Evolutionary conservation across 2,888 invertebrate genomes (phyloP).

Genomic region (Adelphocoris suturalis): DNA sequence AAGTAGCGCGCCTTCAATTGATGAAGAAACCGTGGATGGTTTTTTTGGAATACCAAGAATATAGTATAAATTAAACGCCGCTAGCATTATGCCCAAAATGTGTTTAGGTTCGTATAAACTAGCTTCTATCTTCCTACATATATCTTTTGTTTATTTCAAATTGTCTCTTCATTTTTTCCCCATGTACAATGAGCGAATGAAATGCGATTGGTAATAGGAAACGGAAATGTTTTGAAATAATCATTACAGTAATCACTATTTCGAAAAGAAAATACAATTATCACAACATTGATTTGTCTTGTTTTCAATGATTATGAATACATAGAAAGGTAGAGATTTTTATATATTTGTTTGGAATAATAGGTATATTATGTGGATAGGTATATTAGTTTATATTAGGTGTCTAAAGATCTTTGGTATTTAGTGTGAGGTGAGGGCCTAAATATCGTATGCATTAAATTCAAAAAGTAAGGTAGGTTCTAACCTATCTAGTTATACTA

Average conservation of each 20-base stretch:
- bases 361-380: neutral
- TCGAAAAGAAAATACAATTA: constrained; percentile 57
- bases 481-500: too few species aligned
- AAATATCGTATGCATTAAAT: too few species aligned
- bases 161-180: neutral
- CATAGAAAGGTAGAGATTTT: constrained; percentile 6
- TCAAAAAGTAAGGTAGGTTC: too few species aligned
- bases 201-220: neutral
- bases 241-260: neutral
- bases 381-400: neutral
- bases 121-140: neutral
- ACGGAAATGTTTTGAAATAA: constrained; percentile 11
- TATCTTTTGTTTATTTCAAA: too few species aligned
- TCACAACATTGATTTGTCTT: constrained; percentile 75
- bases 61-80: neutral
- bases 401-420: neutral
- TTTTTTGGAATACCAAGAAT: constrained; percentile 26
- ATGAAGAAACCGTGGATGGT: constrained; percentile 70
- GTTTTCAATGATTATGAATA: constrained; percentile 74
- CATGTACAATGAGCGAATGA: neutral
- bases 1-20: constrained; percentile 68
- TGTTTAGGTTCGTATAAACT: neutral
- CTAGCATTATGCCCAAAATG: neutral
- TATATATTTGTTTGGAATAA: neutral
- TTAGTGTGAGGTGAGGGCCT: neutral